Percentiles rank a stretch among this genome's conserved stretches.
phyloP scores from a whole-genome alignment of 2,888 invertebrate genomes.

The Alcis repandata region DNA sequence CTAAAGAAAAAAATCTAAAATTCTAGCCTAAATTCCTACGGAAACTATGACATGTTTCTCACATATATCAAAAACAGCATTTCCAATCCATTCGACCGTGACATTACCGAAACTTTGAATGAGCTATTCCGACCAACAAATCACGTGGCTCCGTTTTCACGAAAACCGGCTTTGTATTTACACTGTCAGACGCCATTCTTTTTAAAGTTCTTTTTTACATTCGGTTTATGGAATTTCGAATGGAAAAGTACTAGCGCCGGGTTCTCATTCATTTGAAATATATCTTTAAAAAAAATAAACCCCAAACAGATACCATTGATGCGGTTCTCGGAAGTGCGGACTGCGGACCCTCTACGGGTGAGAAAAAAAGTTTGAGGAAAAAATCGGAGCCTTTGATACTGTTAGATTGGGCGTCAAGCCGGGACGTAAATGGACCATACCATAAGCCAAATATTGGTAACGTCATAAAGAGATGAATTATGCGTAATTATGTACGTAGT shows the following conservation, averaged over 20 bases:
- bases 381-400: constrained; percentile 43
- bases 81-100: constrained; percentile 47
- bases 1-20: too few relatives aligned
- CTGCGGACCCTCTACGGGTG: constrained; percentile 51
- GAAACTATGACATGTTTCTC: not conserved
- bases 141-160: constrained; percentile 23
- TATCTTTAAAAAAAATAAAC: constrained; percentile 38
- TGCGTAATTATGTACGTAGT: not conserved
- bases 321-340: constrained; percentile 60
- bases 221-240: constrained; percentile 22
- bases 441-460: not conserved
- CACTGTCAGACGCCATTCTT: constrained; percentile 17
- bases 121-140: constrained; percentile 11
- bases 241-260: constrained; percentile 43
- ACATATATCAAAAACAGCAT: constrained; percentile 6
- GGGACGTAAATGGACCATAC: constrained; percentile 28
- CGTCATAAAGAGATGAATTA: constrained; percentile 13
- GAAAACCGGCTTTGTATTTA: constrained; percentile 33
- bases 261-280: constrained; percentile 46
- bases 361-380: constrained; percentile 42
- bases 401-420: constrained; percentile 31
- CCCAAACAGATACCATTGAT: constrained; percentile 44
- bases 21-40: not conserved
- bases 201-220: constrained; percentile 14
- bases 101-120: constrained; percentile 45